A percentile compares a stretch with the other conserved stretches of the same genome.
Evolutionary conservation across 2,797 vertebrate genomes (phyloP).

Genomic region (Sparidentex hasta): DNA sequence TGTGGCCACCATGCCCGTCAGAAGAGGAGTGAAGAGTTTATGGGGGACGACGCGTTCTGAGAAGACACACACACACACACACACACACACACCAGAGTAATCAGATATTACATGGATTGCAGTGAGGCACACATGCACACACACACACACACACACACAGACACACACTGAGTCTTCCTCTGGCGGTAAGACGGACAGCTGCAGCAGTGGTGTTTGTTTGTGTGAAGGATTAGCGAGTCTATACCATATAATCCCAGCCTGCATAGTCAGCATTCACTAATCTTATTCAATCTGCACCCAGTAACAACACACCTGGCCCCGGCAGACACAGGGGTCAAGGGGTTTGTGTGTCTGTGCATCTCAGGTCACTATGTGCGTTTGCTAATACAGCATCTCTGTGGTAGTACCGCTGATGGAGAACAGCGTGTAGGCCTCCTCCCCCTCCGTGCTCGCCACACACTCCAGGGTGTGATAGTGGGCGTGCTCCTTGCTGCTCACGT

Average conservation of each 20-base stretch:
- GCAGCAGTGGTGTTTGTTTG: conserved; percentile 76
- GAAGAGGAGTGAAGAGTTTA: conserved; percentile 94
- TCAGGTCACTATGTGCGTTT: conserved; percentile 1
- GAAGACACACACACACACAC: conserved; percentile 56
- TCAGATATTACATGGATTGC: conserved; percentile 25
- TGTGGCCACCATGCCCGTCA: conserved; percentile 90
- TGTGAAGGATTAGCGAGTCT: conserved; percentile 72
- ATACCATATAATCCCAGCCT: conserved; percentile 76
- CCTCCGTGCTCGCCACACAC: conserved; percentile 91
- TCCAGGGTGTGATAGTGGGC: conserved; percentile 89
- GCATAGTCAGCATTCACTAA: conserved; percentile 82
- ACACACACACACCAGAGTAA: conserved; percentile 38
- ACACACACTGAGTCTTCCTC: conserved; percentile 11
- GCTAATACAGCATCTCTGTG: conserved; percentile 5
- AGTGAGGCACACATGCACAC: background rate
- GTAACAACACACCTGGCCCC: conserved; percentile 65
- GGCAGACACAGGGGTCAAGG: conserved; percentile 39
- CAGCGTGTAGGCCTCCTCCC: conserved; percentile 89
- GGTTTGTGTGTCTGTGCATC: conserved; percentile 26
- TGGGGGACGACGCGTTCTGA: conserved; percentile 91
- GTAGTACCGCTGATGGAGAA: conserved; percentile 87
- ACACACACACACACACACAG: conserved; percentile 21
- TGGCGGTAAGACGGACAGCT: conserved; percentile 65
- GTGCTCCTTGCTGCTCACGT: conserved; percentile 87
- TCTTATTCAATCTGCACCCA: conserved; percentile 78